These are phyloP conservation scores for Limanda limanda DNA, from an alignment of 2,113 vertebrate species.

Conservation along the genomic window DNA sequence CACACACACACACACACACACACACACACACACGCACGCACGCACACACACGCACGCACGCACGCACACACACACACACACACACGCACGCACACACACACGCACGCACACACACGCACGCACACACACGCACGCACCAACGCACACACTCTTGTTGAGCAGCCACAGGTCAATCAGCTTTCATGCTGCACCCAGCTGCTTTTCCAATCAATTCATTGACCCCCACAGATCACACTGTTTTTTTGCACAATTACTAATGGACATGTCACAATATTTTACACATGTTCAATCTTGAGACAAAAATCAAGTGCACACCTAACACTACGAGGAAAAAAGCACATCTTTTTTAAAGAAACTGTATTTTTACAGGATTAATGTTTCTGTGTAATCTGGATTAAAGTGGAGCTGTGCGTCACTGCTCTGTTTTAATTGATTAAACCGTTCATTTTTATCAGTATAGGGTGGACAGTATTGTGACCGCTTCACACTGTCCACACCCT, in stretches of 20 bases:
- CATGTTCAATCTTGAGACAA: neutral
- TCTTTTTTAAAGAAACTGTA: conserved; percentile 63
- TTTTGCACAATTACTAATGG: neutral
- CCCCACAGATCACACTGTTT: conserved; percentile 1
- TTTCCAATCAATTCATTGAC: conserved; percentile 55
- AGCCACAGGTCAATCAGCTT: conserved; percentile 48
- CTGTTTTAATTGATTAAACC: conserved; percentile 73
- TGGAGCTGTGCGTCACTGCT: conserved; percentile 69
- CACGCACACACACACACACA: neutral
- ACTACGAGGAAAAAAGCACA: conserved; percentile 17
- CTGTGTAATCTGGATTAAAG: conserved; percentile 81
- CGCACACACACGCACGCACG: neutral
- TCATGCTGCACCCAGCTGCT: conserved; percentile 64
- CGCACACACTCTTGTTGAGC: conserved; percentile 23
- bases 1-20: neutral
- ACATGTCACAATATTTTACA: neutral
- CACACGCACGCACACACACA: neutral
- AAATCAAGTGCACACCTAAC: conserved; percentile 10
- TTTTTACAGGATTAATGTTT: conserved; percentile 73
- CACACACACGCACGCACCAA: neutral
- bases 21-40: conserved; percentile 5
- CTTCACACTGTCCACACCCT: conserved; percentile 14
- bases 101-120: conserved; percentile 1
- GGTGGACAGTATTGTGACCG: conserved; percentile 20
- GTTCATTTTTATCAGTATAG: conserved; percentile 53